A percentile compares a stretch with the other conserved stretches of the same genome.
Evolutionary conservation across 2,888 invertebrate species (phyloP).

Genomic region (Amblyteles armatorius): DNA sequence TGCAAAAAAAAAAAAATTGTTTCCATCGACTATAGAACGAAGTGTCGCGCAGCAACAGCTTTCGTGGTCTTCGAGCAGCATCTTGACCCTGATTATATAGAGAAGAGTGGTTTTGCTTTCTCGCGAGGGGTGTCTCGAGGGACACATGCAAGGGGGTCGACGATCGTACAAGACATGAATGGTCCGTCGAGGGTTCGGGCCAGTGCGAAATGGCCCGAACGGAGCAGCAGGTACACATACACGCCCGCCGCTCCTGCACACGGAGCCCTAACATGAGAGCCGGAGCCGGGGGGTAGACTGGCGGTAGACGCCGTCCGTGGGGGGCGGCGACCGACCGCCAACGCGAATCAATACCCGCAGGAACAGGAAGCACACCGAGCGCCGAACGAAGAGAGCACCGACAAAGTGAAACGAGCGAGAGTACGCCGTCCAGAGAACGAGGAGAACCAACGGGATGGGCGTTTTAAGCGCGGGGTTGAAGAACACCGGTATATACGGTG

Average conservation of each 20-base stretch:
- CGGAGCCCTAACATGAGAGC: constrained; percentile 48
- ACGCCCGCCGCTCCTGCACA: background rate
- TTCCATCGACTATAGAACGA: too few species aligned
- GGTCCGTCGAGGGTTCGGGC: constrained; percentile 6
- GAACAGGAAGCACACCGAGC: constrained; percentile 83
- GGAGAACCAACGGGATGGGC: constrained; percentile 64
- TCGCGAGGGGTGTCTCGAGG: constrained; percentile 1
- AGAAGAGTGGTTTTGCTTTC: constrained; percentile 6
- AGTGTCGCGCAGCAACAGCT: background rate
- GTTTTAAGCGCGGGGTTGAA: constrained; percentile 10
- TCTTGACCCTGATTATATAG: constrained; percentile 12
- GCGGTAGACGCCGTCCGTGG: constrained; percentile 83
- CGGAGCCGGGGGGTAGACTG: constrained; percentile 79
- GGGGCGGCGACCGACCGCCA: constrained; percentile 84
- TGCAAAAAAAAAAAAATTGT: too few species aligned
- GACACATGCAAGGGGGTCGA: background rate
- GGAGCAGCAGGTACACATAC: constrained; percentile 28
- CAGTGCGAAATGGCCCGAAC: constrained; percentile 14
- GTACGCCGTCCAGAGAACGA: constrained; percentile 61
- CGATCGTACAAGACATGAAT: constrained; percentile 26
- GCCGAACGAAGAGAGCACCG: constrained; percentile 73
- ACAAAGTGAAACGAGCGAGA: constrained; percentile 59
- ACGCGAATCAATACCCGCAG: constrained; percentile 85
- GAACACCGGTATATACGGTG: background rate
- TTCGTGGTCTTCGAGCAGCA: background rate